Conservation (phyloP, 2,888 invertebrate genomes). For the Balanococcus diminutus region DNA sequence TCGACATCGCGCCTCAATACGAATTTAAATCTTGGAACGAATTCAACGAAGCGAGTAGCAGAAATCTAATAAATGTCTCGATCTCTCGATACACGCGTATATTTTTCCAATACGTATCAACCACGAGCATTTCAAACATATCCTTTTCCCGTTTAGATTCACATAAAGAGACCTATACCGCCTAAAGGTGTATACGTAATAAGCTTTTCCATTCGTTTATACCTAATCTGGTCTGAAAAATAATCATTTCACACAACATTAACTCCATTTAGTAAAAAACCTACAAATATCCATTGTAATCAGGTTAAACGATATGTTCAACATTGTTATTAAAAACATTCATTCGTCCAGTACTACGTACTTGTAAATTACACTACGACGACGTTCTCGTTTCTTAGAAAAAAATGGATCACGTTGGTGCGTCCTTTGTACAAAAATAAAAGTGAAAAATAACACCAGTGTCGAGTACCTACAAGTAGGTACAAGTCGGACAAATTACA, state of each 20-base stretch:
- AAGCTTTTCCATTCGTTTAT: not conserved
- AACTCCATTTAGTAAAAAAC: not conserved
- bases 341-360: not conserved
- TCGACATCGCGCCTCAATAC: not conserved
- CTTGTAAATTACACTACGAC: not conserved
- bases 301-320: constrained; percentile 11
- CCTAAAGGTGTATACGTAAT: not conserved
- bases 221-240: not conserved
- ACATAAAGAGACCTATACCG: too few species aligned
- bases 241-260: not conserved
- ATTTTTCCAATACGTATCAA: not conserved
- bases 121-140: not conserved
- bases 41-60: not conserved
- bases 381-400: not conserved
- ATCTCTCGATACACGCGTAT: not conserved
- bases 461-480: not conserved
- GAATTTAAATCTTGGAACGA: constrained; percentile 23
- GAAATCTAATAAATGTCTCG: not conserved
- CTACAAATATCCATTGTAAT: not conserved
- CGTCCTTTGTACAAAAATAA: constrained; percentile 14
- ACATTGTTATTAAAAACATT: not conserved
- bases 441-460: not conserved
- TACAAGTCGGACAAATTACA: not conserved
- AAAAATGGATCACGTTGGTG: not conserved
- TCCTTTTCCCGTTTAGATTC: not conserved